Evolutionary conservation across 2,797 vertebrate species (phyloP), one percentile per base, ranked within the genome.

Genomic region (Ambastaia sidthimunki): DNA sequence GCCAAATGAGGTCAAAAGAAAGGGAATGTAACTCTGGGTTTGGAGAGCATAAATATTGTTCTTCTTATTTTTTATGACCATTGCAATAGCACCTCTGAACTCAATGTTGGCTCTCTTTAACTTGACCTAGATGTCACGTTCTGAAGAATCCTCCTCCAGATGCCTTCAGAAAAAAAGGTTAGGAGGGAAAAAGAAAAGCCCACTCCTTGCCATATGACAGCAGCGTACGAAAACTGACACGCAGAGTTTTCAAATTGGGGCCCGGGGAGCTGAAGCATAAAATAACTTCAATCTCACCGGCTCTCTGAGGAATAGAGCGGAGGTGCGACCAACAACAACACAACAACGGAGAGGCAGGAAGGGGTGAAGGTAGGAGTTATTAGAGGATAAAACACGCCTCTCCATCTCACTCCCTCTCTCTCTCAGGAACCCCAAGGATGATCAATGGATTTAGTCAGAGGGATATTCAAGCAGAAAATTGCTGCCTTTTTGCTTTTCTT

Each of bases 401-500:
- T 93, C 93, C 91, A 93, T 93, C 91, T 93, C 92, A 90, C 92
- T 96, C 96, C 95, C 95, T 95, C 95, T 96, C 96, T 96, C 95
- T 96, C 95, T 95, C 95, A 94, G 94, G 91, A 95, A 95, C 94
- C 96, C 95, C 95, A 94, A 94, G 95, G 95, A 98, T 98, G 97
- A 98, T 98, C 97, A 98, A 98, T 98, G 97, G 97, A 98, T 95
- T 98, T 98, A 97, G 96, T 98, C 96, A 97, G 95, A 92, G 96
- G 94, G 96, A 98, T 97, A 98, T 98, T 98, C 97, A 98, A 97
- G 96, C 97, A 98, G 96, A 98, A 99, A 99, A 98, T 98, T 98
- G 96, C 95, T 94, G 95, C 95, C 95, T 97, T 98, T 97, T 94
- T 86, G 89, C 90, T 93, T 93, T 93, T 92, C 90, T 98, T 97